A percentile compares a stretch with the other conserved stretches of the same genome.
phyloP scores from a whole-genome alignment of 1,140 invertebrate genomes.

The Zaprionus capensis region DNA sequence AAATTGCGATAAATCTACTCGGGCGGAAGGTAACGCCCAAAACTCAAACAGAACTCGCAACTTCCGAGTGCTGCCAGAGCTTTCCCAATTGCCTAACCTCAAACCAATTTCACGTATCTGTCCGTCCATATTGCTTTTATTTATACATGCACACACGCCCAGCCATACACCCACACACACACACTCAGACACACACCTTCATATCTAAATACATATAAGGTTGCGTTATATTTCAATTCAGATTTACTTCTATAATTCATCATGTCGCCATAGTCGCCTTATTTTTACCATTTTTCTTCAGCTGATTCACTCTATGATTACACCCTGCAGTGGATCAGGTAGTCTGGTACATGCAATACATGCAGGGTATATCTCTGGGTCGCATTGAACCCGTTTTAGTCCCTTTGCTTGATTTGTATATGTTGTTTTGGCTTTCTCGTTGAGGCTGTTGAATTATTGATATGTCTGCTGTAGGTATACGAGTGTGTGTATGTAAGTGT shows the following conservation, averaged over 20 bases:
- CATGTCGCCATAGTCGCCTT: constrained; percentile 56
- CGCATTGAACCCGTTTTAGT: constrained; percentile 1
- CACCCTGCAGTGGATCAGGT: constrained; percentile 4
- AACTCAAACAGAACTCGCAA: constrained; percentile 1
- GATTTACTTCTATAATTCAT: constrained; percentile 81
- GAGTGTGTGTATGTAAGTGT: constrained; percentile 13
- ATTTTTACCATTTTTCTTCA: constrained; percentile 7
- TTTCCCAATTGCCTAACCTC: constrained; percentile 7
- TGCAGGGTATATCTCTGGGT: constrained; percentile 14
- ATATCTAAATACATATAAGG: constrained; percentile 35
- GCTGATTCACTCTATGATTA: background rate
- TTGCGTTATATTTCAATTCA: constrained; percentile 77
- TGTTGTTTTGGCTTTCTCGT: constrained; percentile 55
- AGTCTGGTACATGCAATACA: background rate
- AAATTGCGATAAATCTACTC: constrained; percentile 58
- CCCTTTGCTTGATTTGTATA: constrained; percentile 41
- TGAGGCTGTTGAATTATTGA: constrained; percentile 78
- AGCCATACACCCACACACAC: constrained; percentile 12
- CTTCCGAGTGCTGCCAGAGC: background rate
- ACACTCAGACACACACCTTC: constrained; percentile 19
- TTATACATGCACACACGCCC: constrained; percentile 29
- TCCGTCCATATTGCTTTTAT: constrained; percentile 24
- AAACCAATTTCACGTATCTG: constrained; percentile 27
- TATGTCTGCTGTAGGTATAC: constrained; percentile 59
- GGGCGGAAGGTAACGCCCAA: background rate